Conservation (phyloP, 2,888 invertebrate genomes). For the Entomobrya proxima region DNA sequence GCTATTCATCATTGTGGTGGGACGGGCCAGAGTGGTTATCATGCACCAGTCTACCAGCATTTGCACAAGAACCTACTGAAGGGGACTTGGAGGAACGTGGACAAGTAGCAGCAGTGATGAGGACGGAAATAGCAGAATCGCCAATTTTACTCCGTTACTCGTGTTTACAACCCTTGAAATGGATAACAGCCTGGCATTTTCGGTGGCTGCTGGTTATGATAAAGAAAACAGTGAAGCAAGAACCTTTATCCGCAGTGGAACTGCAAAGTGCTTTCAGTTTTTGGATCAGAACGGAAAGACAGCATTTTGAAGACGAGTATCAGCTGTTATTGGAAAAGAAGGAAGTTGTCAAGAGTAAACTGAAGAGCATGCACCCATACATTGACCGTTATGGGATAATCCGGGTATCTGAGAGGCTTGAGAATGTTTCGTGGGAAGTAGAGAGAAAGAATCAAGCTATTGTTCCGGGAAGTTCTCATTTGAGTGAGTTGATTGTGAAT, state of each 20-base stretch:
- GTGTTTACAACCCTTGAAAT: not conserved
- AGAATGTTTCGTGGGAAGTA: not conserved
- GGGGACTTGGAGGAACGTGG: not conserved
- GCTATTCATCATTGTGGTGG: not conserved
- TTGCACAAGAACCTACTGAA: no score
- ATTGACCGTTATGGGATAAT: not conserved
- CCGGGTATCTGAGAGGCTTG: not conserved
- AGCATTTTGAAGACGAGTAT: not conserved
- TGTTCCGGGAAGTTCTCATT: not conserved
- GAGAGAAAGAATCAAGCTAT: not conserved
- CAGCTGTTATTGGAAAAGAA: not conserved
- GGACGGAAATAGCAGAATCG: not conserved
- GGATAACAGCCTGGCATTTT: not conserved
- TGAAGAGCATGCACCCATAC: not conserved
- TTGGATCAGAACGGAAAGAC: not conserved
- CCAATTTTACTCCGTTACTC: not conserved
- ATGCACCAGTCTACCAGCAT: not conserved
- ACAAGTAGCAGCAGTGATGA: not conserved
- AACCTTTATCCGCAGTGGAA: not conserved
- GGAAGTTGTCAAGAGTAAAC: not conserved
- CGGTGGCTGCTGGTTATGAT: not conserved
- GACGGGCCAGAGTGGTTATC: constrained; percentile 12
- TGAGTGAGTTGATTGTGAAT: not conserved
- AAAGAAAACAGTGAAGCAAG: not conserved
- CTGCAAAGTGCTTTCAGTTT: not conserved